Conservation (phyloP, 2,888 invertebrate species). For the Eristalinus aeneus region DNA sequence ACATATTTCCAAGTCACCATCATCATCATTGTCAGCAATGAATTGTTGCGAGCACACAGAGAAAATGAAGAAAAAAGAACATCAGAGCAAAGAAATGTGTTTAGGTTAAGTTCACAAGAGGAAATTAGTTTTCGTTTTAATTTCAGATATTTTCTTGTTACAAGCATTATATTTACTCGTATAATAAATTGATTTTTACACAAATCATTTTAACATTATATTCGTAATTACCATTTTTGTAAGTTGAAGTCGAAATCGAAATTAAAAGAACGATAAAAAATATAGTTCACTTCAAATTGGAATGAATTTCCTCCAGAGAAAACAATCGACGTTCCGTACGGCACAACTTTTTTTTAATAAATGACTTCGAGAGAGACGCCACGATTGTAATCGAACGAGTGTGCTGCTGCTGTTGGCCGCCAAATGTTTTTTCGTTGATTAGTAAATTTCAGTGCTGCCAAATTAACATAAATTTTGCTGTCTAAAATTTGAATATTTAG, state of each 20-base stretch:
- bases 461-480: neutral
- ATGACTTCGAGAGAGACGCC: conserved; percentile 78
- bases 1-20: conserved; percentile 23
- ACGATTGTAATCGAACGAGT: conserved; percentile 72
- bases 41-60: conserved; percentile 52
- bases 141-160: neutral
- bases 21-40: conserved; percentile 44
- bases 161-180: neutral
- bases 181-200: conserved; percentile 2
- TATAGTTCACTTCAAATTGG: conserved; percentile 64
- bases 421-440: conserved; percentile 58
- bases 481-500: neutral
- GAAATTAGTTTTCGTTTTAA: conserved; percentile 10
- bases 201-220: neutral
- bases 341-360: conserved; percentile 77
- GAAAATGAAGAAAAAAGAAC: conserved; percentile 36
- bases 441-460: conserved; percentile 45
- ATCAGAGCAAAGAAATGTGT: conserved; percentile 46
- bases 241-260: conserved; percentile 54
- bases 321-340: conserved; percentile 73
- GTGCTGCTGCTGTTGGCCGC: conserved; percentile 67
- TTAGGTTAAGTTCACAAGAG: conserved; percentile 69
- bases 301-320: conserved; percentile 68
- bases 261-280: conserved; percentile 56
- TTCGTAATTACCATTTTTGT: conserved; percentile 55